These are phyloP conservation scores for Lasioglossum calceatum DNA, from an alignment of 2,888 invertebrate genomes.

Conservation along the genomic window DNA sequence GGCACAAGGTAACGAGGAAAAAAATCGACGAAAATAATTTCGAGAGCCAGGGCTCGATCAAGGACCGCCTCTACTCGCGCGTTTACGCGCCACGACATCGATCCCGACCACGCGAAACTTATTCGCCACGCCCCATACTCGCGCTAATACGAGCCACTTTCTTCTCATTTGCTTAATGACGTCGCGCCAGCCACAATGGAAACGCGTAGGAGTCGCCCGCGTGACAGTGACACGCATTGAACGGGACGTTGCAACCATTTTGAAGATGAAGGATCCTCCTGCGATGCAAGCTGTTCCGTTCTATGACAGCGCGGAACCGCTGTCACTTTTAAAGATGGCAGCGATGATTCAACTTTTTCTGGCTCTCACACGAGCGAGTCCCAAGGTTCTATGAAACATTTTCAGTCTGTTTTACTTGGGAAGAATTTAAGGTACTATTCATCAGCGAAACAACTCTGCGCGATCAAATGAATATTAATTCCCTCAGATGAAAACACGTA, in stretches of 20 bases:
- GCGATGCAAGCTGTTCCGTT: not conserved
- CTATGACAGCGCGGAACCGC: too few relatives aligned
- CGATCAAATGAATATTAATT: not conserved
- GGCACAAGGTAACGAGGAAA: not conserved
- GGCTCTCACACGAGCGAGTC: not conserved
- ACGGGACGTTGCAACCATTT: not conserved
- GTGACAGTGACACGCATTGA: constrained; percentile 2
- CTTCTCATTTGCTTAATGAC: constrained; percentile 41
- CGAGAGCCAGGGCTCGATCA: not conserved
- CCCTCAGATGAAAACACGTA: not conserved
- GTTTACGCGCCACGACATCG: not conserved
- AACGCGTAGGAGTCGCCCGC: not conserved
- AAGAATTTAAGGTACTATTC: not conserved
- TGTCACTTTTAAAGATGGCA: not conserved
- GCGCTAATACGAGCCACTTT: constrained; percentile 25
- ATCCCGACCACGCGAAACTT: not conserved
- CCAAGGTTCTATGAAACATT: not conserved
- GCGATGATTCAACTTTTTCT: not conserved
- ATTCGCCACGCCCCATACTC: constrained; percentile 40
- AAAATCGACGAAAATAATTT: not conserved
- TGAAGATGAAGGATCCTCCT: not conserved
- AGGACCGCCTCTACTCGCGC: not conserved
- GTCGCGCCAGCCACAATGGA: constrained; percentile 8
- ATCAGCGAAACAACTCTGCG: not conserved
- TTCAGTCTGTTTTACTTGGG: not conserved